phyloP scores from a whole-genome alignment of 2,888 invertebrate species.

The Criorhina ranunculi region DNA sequence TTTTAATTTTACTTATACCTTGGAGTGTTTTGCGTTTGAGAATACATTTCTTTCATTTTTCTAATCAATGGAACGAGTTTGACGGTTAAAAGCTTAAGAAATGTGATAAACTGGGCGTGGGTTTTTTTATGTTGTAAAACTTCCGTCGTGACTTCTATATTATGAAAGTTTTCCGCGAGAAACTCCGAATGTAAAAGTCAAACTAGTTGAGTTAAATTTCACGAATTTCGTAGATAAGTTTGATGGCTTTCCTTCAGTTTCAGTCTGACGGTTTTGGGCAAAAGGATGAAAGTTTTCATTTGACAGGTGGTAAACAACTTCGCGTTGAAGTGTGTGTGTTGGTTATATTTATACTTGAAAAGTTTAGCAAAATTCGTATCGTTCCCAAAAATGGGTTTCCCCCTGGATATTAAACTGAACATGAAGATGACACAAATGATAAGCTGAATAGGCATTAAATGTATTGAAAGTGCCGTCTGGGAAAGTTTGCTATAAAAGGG shows the following conservation, averaged over 20 bases:
- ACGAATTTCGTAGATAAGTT: conserved; percentile 4
- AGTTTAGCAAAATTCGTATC: conserved; percentile 21
- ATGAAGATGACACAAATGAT: conserved; percentile 4
- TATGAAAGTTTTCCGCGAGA: conserved; percentile 47
- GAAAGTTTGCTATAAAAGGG: not conserved
- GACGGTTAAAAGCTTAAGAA: not conserved
- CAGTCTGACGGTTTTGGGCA: too few relatives aligned
- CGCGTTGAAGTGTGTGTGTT: not conserved
- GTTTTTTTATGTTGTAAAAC: conserved; percentile 30
- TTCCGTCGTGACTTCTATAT: conserved; percentile 38
- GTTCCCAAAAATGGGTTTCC: not conserved
- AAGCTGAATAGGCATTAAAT: conserved; percentile 10
- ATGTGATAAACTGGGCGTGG: conserved; percentile 1
- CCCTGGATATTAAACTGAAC: conserved; percentile 4
- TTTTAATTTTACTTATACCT: conserved; percentile 9
- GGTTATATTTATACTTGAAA: not conserved
- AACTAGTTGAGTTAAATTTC: conserved; percentile 10
- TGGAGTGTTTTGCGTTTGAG: conserved; percentile 5
- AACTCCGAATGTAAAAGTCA: conserved; percentile 20
- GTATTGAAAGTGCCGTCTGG: conserved; percentile 1
- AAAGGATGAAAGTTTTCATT: not conserved
- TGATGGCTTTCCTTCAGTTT: not conserved
- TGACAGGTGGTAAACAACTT: conserved; percentile 19
- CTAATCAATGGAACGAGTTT: conserved; percentile 3
- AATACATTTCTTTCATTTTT: not conserved